These are phyloP conservation scores for Drosophila sturtevanti DNA, from an alignment of 1,140 invertebrate species.

Conservation along the genomic window DNA sequence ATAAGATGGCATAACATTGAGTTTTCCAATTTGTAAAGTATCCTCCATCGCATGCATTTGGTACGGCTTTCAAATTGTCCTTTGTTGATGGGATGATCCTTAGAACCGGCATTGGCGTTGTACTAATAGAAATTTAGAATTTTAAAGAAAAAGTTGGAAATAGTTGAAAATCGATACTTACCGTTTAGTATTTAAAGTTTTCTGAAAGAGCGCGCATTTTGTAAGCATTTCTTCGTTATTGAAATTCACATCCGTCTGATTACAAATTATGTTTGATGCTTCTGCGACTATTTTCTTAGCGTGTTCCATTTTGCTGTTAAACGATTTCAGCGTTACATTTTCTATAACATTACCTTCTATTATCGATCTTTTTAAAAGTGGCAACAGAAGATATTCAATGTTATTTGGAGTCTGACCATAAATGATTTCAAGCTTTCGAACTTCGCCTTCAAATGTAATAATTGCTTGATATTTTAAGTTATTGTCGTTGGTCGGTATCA, in stretches of 20 bases:
- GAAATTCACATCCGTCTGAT: neutral
- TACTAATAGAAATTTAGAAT: neutral
- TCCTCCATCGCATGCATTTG: too few species aligned
- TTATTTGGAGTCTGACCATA: neutral
- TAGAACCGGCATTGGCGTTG: neutral
- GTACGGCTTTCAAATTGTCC: neutral
- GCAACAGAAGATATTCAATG: neutral
- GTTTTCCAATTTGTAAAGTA: neutral
- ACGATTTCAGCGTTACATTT: neutral
- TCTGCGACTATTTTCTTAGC: neutral
- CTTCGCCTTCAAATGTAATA: neutral
- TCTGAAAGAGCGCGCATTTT: neutral
- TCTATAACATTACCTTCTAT: neutral
- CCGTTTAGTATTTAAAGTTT: neutral
- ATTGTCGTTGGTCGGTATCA: neutral
- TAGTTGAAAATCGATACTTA: neutral
- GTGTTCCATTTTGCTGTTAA: neutral
- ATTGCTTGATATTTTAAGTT: neutral
- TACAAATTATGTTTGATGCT: neutral
- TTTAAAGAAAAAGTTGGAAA: neutral
- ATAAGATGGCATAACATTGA: neutral
- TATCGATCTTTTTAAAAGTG: neutral
- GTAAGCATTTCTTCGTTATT: neutral
- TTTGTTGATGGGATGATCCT: neutral
- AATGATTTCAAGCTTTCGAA: neutral